Conservation (phyloP, 2,797 vertebrate species). For the Allobates femoralis region DNA sequence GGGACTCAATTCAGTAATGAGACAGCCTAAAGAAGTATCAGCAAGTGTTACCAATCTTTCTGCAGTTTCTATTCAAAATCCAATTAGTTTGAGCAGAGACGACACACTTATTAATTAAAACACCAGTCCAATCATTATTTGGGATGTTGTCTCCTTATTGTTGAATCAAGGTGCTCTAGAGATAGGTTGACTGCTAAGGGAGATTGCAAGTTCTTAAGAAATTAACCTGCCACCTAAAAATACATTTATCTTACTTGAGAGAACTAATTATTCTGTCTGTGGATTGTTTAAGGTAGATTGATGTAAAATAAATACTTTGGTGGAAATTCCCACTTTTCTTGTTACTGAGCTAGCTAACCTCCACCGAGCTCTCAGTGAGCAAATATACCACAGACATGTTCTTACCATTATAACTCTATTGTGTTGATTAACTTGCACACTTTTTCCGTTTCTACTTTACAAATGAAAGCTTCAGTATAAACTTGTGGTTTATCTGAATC, state of each 20-base stretch:
- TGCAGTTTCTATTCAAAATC: constrained; percentile 45
- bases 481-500: not conserved
- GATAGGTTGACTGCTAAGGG: constrained; percentile 32
- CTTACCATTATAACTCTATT: not conserved
- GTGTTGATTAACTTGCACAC: not conserved
- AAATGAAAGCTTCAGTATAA: not conserved
- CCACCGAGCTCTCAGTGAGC: not conserved
- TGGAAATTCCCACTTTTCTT: constrained; percentile 13
- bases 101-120: constrained; percentile 49
- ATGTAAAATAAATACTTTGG: constrained; percentile 47
- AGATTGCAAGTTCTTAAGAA: constrained; percentile 44
- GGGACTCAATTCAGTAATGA: constrained; percentile 31
- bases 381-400: not conserved
- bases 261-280: constrained; percentile 45
- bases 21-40: constrained; percentile 3
- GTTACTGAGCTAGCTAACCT: not conserved
- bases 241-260: constrained; percentile 53
- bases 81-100: constrained; percentile 48
- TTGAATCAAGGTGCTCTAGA: constrained; percentile 31
- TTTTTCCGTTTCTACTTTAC: not conserved
- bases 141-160: constrained; percentile 18
- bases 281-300: constrained; percentile 45
- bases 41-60: constrained; percentile 18
- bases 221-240: constrained; percentile 51
- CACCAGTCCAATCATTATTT: constrained; percentile 27